Base-by-base conservation (phyloP, 92 coral and sea anemone species). In the Parazoanthus atlanticus region DNA sequence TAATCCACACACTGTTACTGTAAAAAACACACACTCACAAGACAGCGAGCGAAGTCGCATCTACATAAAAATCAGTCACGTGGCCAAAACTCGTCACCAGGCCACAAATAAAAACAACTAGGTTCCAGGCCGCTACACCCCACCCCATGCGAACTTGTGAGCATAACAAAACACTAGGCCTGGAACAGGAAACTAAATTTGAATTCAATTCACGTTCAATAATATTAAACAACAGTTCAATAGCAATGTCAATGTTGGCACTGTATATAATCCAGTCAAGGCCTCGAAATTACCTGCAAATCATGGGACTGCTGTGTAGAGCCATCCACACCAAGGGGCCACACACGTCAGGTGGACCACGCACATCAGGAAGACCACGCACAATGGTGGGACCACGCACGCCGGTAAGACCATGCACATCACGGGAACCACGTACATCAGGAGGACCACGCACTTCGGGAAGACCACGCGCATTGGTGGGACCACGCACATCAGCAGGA, bases 241-340 rank as follows among this genome's bases (percentile, higher is more conserved):
- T 67, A 67, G 32, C 74, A 67, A 67, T 9, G 74, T 67, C 74
- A 67, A 67, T 67, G 74, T 29, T 67, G 74, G 74, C 74, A 67
- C 74, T 29, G 32, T 5, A 67, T 12, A 67, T 26, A 67, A 0
- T 7, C 31, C 74, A 67, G 4, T 67, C 29, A 29, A 2, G 0
- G 15, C 74, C 32, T 67, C 8, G 30, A 67, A 67, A 67, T 67
- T 67, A 8, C 32, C 38, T 34, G 38, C 38, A 34, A 65, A 8
- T 49, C 56, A 8, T 49, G 28, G 71, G 29, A 65, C 71, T 21
- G n/a, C 71, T 21, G 71, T 3, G 71, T 21, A 17, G 29, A 1
- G 11, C 71, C 71, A 65, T n/a, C n/a, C 26, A 65, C 26, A 65
- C 3, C 38, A 34, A 3, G 38, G 38, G 38, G 3, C 38, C 38